Percentiles rank a stretch among this genome's conserved stretches.
Evolutionary conservation across 2,113 vertebrate species (phyloP).

Genomic region (Notothenia rossii): DNA sequence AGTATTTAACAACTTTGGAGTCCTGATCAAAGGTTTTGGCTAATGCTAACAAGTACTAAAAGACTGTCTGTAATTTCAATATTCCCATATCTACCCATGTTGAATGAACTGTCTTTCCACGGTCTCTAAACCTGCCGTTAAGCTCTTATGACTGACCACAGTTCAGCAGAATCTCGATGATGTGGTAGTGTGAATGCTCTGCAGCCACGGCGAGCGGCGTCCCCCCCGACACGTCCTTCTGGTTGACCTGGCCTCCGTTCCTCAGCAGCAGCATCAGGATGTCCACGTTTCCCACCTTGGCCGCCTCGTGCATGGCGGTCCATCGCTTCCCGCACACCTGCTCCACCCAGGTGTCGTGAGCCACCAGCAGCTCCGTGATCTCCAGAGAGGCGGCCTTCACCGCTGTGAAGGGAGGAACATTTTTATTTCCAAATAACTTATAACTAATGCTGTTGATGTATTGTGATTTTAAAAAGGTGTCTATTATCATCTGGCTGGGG

Average conservation of each 20-base stretch:
- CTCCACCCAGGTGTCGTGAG: conserved; percentile 82
- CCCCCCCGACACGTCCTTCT: conserved; percentile 84
- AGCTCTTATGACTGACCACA: conserved; percentile 76
- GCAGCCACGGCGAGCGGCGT: conserved; percentile 86
- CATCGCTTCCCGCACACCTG: conserved; percentile 84
- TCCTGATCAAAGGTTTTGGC: too few relatives aligned
- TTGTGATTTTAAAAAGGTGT: too few relatives aligned
- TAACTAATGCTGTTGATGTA: too few relatives aligned
- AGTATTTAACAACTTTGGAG: too few relatives aligned
- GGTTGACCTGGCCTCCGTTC: conserved; percentile 82
- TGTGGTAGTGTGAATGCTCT: conserved; percentile 84
- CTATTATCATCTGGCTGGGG: too few relatives aligned
- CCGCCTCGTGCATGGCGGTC: conserved; percentile 90
- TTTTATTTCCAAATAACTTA: too few relatives aligned
- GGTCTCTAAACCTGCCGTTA: too few relatives aligned
- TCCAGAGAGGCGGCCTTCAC: conserved; percentile 80
- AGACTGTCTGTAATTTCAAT: too few relatives aligned
- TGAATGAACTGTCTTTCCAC: too few relatives aligned
- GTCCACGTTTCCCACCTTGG: conserved; percentile 83
- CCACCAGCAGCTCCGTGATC: conserved; percentile 82
- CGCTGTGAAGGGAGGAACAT: conserved; percentile 68
- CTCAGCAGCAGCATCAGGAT: conserved; percentile 85
- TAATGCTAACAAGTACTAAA: too few relatives aligned
- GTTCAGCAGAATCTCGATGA: conserved; percentile 88
- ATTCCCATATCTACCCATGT: not conserved